Conservation (phyloP, 2,888 invertebrate species). For the Stenodera caucasica region DNA sequence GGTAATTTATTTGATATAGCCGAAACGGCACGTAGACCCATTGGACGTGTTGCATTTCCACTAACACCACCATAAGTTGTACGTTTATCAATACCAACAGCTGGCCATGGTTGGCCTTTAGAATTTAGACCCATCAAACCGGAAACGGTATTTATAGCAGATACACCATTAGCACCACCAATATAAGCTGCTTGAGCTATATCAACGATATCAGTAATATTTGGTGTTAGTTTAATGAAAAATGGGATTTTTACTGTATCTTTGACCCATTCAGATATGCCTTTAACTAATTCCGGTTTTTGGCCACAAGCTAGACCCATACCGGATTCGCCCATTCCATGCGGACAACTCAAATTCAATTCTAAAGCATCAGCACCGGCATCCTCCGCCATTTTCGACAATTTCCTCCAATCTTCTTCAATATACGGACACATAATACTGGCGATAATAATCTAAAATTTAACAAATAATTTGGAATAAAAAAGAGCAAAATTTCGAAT, state of each 20-base stretch:
- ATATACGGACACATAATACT: slow-evolving; percentile 94
- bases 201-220: slow-evolving; percentile 89
- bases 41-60: slow-evolving; percentile 92
- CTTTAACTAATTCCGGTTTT: slow-evolving; percentile 82
- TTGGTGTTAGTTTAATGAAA: slow-evolving; percentile 97
- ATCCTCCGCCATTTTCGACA: slow-evolving; percentile 75
- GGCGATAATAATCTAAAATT: slow-evolving; percentile 78
- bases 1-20: slow-evolving; percentile 82
- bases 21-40: slow-evolving; percentile 89
- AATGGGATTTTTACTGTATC: slow-evolving; percentile 88
- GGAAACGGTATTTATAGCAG: slow-evolving; percentile 97
- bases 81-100: slow-evolving; percentile 75
- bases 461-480: slow-evolving; percentile 1
- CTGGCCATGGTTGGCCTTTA: slow-evolving; percentile 89
- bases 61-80: slow-evolving; percentile 94
- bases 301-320: slow-evolving; percentile 99
- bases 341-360: slow-evolving; percentile 95
- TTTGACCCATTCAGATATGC: slow-evolving; percentile 90
- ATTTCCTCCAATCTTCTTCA: slow-evolving; percentile 83
- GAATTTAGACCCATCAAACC: slow-evolving; percentile 87
- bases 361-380: slow-evolving; percentile 95
- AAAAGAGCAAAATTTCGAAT: slow-evolving; percentile 2
- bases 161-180: slow-evolving; percentile 92
- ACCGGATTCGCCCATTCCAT: slow-evolving; percentile 98
- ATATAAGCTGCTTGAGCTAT: slow-evolving; percentile 90